Base-by-base conservation (phyloP, 2,797 vertebrate genomes). In the Poeciliopsis presidionis region DNA sequence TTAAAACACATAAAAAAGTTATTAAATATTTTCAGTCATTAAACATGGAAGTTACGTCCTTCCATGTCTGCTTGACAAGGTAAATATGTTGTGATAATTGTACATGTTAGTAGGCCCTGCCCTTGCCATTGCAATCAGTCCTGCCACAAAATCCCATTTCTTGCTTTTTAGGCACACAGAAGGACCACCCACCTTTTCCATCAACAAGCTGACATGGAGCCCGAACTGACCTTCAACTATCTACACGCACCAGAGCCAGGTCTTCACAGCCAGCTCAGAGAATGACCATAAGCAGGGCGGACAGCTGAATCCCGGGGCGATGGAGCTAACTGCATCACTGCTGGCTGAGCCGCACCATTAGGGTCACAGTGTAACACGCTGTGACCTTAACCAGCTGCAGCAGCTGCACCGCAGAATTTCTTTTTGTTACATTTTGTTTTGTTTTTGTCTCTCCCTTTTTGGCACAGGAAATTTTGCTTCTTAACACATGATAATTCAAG, bases 251-350 rank as follows among this genome's bases (percentile, higher is more conserved):
- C 59, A 25, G 75, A 28, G 77, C 74, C 87, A 85, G 86, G 81
- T 86, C 88, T 86, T 81, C 28, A 70, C 84, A 82, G 81, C 72
- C 18, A 6, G 86, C 77, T 82, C 71, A 86, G 67, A 89, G 76
- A 84, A 69, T 89, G 85, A 93, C 88, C 81, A 73, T 92, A 88
- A 95, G 75, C 87, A 73, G 87, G 78, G 79, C 1, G 61, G 92
- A 93, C 92, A 92, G 91, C 81, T 86, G 85, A 73, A 75, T 81
- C 90, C 88, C 30, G 79, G 72, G 91, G 90, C 86, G 49, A 49
- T 71, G 75, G 39, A 65, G 81, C 72, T 81, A 81, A 81, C 81
- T 55, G 75, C 81, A 81, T 81, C 82, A 81, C 87, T 75, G 43
- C 82, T 81, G 87, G 89, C 87, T 81, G 83, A 87, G 81, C 79